Percentiles rank a stretch among this genome's conserved stretches.
Evolutionary conservation across 2,113 vertebrate species (phyloP).

Genomic region (Limanda limanda): DNA sequence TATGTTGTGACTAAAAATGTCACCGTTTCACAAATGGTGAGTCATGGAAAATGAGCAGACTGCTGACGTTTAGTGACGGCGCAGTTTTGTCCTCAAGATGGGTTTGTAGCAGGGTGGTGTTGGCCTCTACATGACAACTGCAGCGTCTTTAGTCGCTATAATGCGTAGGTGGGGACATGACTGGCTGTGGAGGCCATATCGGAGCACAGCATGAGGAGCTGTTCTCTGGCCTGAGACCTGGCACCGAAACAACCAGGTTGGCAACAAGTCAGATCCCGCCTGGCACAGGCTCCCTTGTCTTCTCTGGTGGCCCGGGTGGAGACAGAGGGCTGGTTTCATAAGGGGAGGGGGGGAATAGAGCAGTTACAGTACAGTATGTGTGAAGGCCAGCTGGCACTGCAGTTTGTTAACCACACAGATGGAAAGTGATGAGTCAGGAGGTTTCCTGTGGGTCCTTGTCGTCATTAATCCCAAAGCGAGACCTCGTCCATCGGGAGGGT

Average conservation of each 20-base stretch:
- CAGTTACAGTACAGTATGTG: conserved; percentile 58
- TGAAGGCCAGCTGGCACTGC: conserved; percentile 64
- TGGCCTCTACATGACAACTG: conserved; percentile 57
- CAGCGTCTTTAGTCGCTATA: conserved; percentile 40
- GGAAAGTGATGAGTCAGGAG: conserved; percentile 74
- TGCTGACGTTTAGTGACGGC: conserved; percentile 22
- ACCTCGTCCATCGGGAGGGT: conserved; percentile 22
- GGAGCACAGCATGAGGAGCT: conserved; percentile 55
- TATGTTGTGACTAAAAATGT: conserved; percentile 31
- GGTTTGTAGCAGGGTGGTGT: conserved; percentile 48
- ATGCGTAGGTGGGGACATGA: conserved; percentile 60
- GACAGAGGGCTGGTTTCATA: conserved; percentile 45
- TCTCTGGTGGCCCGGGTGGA: conserved; percentile 41
- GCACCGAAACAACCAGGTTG: conserved; percentile 55
- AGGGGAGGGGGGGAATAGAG: conserved; percentile 47
- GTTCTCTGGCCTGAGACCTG: conserved; percentile 58
- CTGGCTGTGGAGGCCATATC: conserved; percentile 55
- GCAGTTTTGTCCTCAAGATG: conserved; percentile 52
- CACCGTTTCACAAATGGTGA: conserved; percentile 51
- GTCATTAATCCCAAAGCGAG: conserved; percentile 59
- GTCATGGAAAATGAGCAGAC: conserved; percentile 47
- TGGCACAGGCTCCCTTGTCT: conserved; percentile 44
- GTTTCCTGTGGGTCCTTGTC: conserved; percentile 68
- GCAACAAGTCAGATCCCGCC: conserved; percentile 47
- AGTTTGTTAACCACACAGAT: conserved; percentile 69